Evolutionary conservation across 2,888 invertebrate genomes (phyloP).

Genomic region (Platycheirus rosarum): DNA sequence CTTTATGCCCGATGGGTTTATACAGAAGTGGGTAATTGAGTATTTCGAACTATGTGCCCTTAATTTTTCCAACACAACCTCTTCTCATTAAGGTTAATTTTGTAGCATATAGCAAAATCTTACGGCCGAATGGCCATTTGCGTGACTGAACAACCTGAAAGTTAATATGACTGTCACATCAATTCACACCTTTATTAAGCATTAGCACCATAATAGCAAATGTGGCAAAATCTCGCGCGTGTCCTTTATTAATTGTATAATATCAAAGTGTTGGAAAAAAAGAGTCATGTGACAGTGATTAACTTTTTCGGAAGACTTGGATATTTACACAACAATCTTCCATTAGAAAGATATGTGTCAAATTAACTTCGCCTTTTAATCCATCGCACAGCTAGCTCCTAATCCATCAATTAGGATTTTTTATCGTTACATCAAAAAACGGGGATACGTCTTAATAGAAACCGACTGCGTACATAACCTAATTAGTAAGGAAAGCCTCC

Average conservation of each 20-base stretch:
- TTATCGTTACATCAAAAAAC: not conserved
- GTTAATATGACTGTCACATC: slow-evolving; percentile 10
- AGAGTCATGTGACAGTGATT: not conserved
- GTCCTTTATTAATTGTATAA: not conserved
- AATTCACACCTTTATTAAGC: slow-evolving; percentile 24
- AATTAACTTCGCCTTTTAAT: not conserved
- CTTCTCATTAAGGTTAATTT: not conserved
- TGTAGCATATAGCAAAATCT: not conserved
- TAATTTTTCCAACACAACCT: slow-evolving; percentile 1
- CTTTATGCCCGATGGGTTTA: too few species aligned
- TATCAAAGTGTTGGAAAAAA: not conserved
- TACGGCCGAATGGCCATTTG: not conserved
- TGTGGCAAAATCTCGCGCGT: slow-evolving; percentile 6
- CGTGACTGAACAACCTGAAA: slow-evolving; percentile 13
- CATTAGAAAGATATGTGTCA: not conserved
- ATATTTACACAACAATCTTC: not conserved
- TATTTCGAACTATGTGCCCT: too few species aligned
- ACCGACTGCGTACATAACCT: slow-evolving; percentile 23
- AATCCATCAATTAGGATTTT: slow-evolving; percentile 1
- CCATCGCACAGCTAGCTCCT: not conserved
- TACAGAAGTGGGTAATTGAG: too few species aligned
- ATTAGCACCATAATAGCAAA: slow-evolving; percentile 12
- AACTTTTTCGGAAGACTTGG: not conserved
- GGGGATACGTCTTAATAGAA: not conserved
- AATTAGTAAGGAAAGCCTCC: slow-evolving; percentile 40